phyloP scores from a whole-genome alignment of 2,113 vertebrate species.

The Progne subis region DNA sequence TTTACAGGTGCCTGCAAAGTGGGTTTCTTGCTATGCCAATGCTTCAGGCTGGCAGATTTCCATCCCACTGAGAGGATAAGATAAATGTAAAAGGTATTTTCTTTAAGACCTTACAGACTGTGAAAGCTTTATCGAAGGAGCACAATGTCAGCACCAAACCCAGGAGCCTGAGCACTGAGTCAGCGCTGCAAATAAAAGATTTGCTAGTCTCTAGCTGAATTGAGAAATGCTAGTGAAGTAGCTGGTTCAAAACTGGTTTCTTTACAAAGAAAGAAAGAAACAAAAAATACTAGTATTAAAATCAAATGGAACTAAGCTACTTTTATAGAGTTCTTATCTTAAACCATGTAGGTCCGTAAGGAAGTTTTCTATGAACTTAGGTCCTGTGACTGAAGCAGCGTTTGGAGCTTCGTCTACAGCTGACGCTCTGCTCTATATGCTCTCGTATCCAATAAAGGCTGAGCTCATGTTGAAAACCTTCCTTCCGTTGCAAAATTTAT shows the following conservation, averaged over 20 bases:
- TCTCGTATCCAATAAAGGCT: not conserved
- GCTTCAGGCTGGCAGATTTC: not conserved
- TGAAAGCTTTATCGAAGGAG: not conserved
- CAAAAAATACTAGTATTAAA: not conserved
- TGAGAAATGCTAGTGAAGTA: not conserved
- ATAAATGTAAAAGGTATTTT: conserved; percentile 4
- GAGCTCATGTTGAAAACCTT: not conserved
- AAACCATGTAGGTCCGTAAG: not conserved
- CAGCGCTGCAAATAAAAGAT: not conserved
- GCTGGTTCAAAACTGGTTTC: not conserved
- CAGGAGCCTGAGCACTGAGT: not conserved
- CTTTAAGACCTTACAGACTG: not conserved
- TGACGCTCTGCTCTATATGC: not conserved
- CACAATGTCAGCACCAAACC: not conserved
- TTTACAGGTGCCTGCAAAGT: not conserved
- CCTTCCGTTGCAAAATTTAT: not conserved
- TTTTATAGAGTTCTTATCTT: not conserved
- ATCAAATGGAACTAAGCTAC: not conserved
- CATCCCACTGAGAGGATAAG: not conserved
- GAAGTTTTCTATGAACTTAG: not conserved
- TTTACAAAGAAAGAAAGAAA: not conserved
- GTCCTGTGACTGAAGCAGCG: not conserved
- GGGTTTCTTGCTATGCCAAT: not conserved
- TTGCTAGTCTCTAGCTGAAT: not conserved
- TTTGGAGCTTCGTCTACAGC: not conserved